These are phyloP conservation scores for Neelides sp. DNA, from an alignment of 1,140 invertebrate species.

Conservation along the genomic window DNA sequence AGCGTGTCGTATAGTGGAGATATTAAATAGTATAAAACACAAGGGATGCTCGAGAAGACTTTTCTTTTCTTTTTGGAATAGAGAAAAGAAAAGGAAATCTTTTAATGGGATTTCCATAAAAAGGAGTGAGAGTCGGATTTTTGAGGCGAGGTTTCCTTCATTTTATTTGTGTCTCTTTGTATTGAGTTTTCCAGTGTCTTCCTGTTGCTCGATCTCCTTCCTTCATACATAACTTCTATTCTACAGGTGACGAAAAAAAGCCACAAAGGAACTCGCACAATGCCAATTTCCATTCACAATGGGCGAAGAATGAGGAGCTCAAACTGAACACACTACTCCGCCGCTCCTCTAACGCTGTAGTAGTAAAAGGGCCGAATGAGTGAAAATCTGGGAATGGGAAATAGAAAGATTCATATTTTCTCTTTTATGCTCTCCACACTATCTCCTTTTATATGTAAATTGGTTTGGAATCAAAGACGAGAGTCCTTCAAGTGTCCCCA, in stretches of 20 bases:
- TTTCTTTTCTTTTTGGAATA: too few species aligned
- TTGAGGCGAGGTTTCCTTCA: conserved; percentile 1
- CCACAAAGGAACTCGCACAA: conserved; percentile 4
- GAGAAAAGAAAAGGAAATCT: neutral
- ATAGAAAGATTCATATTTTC: neutral
- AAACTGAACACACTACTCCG: neutral
- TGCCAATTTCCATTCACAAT: neutral
- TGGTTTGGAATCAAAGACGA: too few species aligned
- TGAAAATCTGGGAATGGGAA: neutral
- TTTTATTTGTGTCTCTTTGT: neutral
- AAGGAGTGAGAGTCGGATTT: neutral
- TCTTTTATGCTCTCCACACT: neutral
- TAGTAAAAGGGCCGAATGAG: neutral
- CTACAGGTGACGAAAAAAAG: conserved; percentile 16
- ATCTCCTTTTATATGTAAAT: too few species aligned
- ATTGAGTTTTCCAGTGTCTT: neutral
- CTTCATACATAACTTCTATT: neutral
- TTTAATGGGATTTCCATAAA: neutral
- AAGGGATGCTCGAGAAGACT: too few species aligned
- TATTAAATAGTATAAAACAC: too few species aligned
- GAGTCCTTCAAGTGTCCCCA: too few species aligned
- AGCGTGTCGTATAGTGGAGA: too few species aligned
- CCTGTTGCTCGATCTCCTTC: neutral
- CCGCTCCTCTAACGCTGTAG: neutral
- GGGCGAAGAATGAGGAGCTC: neutral